A percentile compares a stretch with the other conserved stretches of the same genome.
These are phyloP conservation scores for Oenanthe melanoleuca DNA, from an alignment of 2,113 vertebrate species.

Conservation along the genomic window DNA sequence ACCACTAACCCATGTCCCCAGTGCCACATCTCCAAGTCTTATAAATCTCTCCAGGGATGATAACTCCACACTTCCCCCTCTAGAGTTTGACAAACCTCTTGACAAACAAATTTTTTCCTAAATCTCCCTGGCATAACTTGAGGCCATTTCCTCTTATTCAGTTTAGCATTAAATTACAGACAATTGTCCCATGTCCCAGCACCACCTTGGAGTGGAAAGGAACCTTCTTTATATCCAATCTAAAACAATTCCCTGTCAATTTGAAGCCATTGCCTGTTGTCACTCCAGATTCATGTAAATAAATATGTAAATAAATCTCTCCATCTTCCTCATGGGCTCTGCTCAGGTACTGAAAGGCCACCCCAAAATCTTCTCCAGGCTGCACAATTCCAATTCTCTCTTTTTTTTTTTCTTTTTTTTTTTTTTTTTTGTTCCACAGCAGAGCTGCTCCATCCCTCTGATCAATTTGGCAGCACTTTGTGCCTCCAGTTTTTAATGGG, in stretches of 20 bases:
- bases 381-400: neutral
- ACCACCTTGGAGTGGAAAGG: neutral
- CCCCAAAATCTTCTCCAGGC: neutral
- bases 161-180: neutral
- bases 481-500: neutral
- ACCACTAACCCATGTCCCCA: neutral
- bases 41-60: neutral
- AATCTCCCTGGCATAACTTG: neutral
- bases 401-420: neutral
- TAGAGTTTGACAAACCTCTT: neutral
- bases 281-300: neutral
- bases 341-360: neutral
- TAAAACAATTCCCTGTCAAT: neutral
- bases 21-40: neutral
- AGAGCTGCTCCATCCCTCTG: neutral
- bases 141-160: neutral
- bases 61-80: too few relatives aligned
- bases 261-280: neutral
- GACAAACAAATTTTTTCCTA: neutral
- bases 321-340: neutral
- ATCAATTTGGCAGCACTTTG: neutral
- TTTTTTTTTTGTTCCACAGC: neutral
- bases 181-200: accelerated
- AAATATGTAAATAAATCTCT: neutral
- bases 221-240: neutral